These are phyloP conservation scores for Enteromius paludinosus DNA, from an alignment of 2,797 vertebrate species.

Conservation along the genomic window DNA sequence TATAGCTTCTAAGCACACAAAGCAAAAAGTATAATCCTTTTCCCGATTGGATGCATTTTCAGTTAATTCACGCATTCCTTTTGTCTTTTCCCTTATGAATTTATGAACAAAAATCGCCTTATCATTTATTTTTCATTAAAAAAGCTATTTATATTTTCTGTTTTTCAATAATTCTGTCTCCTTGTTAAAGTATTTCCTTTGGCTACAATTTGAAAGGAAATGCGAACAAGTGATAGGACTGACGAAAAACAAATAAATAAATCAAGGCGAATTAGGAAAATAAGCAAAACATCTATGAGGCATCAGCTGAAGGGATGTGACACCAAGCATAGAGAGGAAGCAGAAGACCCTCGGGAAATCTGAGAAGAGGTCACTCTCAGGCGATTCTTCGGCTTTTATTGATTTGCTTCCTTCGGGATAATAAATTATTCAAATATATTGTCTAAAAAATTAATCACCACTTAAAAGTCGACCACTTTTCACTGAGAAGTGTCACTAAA, in stretches of 20 bases:
- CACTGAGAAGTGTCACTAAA: neutral
- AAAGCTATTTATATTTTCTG: neutral
- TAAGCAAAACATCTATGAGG: neutral
- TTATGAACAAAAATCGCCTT: neutral
- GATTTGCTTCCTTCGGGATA: slow-evolving; percentile 3
- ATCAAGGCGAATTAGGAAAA: neutral
- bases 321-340: neutral
- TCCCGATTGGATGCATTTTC: neutral
- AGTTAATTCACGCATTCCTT: neutral
- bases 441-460: neutral
- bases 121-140: neutral
- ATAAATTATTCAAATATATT: slow-evolving; percentile 35
- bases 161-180: neutral
- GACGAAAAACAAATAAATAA: neutral
- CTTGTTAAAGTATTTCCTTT: neutral
- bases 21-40: too few species aligned
- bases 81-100: neutral
- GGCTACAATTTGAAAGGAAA: neutral
- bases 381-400: neutral
- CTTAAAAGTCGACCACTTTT: neutral
- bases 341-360: slow-evolving; percentile 3
- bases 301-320: neutral
- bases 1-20: neutral
- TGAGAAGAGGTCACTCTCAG: slow-evolving; percentile 10
- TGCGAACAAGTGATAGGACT: neutral